A percentile compares a stretch with the other conserved stretches of the same genome.
phyloP scores from a whole-genome alignment of 2,113 vertebrate genomes.

The Hypocryptadius cinnamomeus region DNA sequence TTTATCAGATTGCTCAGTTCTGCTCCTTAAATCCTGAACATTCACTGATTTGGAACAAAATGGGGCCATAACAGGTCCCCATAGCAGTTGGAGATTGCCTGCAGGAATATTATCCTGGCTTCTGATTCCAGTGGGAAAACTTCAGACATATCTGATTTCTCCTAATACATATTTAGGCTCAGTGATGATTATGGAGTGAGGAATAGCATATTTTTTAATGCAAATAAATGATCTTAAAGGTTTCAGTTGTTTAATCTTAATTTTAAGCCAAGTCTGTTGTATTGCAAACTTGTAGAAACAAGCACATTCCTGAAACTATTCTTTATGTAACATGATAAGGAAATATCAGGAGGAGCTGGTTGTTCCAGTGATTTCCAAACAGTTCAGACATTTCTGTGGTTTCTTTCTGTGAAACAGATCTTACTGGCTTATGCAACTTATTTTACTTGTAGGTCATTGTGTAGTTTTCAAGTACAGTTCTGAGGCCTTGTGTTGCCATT shows the following conservation, averaged over 20 bases:
- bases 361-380: slow-evolving; percentile 36
- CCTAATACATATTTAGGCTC: not conserved
- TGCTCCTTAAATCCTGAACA: not conserved
- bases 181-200: not conserved
- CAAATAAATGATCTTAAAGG: not conserved
- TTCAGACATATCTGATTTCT: not conserved
- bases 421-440: slow-evolving; percentile 19
- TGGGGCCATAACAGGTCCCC: not conserved
- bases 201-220: not conserved
- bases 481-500: not conserved
- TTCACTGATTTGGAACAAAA: not conserved
- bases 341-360: not conserved
- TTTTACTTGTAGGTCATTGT: not conserved
- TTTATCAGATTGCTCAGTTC: not conserved
- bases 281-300: not conserved
- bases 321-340: slow-evolving; percentile 25
- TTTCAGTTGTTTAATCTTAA: not conserved
- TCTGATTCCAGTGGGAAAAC: not conserved
- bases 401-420: slow-evolving; percentile 45
- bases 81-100: not conserved
- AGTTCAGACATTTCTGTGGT: slow-evolving; percentile 59
- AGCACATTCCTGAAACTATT: not conserved
- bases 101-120: not conserved
- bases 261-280: not conserved
- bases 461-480: not conserved